Percentiles rank a stretch among this genome's conserved stretches.
Conservation (phyloP, 2,797 vertebrate genomes). For the Falco columbarius region DNA sequence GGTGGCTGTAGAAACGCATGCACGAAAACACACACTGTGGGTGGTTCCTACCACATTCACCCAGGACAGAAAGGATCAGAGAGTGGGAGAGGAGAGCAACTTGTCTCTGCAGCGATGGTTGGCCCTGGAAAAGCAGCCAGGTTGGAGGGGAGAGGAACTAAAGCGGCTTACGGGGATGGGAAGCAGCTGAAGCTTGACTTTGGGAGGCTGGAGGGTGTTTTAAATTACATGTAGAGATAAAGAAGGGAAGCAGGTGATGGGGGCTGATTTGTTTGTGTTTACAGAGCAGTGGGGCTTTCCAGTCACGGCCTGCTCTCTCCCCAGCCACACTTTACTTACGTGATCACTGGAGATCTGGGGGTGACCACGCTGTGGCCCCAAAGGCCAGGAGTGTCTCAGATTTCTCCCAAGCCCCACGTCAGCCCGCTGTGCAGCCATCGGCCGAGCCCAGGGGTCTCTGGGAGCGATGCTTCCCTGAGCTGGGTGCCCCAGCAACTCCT, state of each 20-base stretch:
- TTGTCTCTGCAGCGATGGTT: conserved; percentile 60
- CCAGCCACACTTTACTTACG: background rate
- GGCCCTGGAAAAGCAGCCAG: conserved; percentile 50
- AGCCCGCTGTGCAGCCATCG: background rate
- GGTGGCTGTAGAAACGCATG: conserved; percentile 61
- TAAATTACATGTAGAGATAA: conserved; percentile 64
- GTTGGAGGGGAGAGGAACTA: conserved; percentile 25
- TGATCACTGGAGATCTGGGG: background rate
- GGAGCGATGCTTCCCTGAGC: background rate
- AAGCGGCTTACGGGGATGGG: conserved; percentile 53
- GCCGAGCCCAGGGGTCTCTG: rapidly evolving
- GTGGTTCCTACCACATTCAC: conserved; percentile 65
- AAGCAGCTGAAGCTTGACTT: conserved; percentile 68
- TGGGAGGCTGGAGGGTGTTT: conserved; percentile 56
- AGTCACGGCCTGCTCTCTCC: conserved; percentile 26
- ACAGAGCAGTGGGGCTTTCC: conserved; percentile 40
- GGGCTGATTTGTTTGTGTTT: conserved; percentile 59
- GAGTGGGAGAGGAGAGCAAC: conserved; percentile 63
- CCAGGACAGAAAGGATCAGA: conserved; percentile 70
- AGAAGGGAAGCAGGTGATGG: conserved; percentile 69
- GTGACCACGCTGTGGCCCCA: background rate
- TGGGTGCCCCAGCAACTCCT: background rate
- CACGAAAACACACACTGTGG: conserved; percentile 62
- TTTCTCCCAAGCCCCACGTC: background rate
- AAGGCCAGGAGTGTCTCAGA: background rate